Evolutionary conservation across 2,888 invertebrate species (phyloP).

Genomic region (Acleris laterana): DNA sequence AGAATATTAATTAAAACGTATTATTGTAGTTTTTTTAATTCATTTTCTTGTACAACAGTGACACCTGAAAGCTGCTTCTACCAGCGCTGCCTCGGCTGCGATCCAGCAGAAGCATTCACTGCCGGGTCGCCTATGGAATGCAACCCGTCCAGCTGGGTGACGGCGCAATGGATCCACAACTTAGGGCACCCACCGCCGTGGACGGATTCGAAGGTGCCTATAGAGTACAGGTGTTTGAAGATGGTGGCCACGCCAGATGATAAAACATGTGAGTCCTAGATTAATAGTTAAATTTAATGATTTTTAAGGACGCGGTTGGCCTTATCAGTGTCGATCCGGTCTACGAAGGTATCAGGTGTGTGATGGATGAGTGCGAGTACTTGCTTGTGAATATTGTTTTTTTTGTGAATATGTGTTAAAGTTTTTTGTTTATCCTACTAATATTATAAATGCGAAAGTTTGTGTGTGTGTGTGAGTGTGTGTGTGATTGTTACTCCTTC

Average conservation of each 20-base stretch:
- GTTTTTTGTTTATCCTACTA: too few relatives aligned
- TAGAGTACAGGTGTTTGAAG: constrained; percentile 75
- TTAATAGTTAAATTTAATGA: too few relatives aligned
- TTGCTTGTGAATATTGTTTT: too few relatives aligned
- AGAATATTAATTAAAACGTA: too few relatives aligned
- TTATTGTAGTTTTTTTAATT: neutral
- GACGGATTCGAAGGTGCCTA: constrained; percentile 68
- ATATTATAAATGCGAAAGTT: too few relatives aligned
- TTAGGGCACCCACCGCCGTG: constrained; percentile 73
- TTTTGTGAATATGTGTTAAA: too few relatives aligned
- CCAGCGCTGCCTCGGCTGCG: constrained; percentile 71
- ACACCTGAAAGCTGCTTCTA: constrained; percentile 69
- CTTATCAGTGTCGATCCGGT: too few relatives aligned
- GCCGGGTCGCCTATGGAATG: constrained; percentile 63
- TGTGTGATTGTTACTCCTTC: too few relatives aligned
- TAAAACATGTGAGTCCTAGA: constrained; percentile 65
- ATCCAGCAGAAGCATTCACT: constrained; percentile 58
- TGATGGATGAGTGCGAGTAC: too few relatives aligned
- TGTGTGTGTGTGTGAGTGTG: too few relatives aligned
- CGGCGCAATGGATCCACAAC: constrained; percentile 74
- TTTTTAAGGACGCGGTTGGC: too few relatives aligned
- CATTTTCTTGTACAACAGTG: constrained; percentile 48
- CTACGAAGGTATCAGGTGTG: too few relatives aligned
- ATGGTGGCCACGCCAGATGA: constrained; percentile 79
- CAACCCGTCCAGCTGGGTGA: constrained; percentile 70